A percentile compares a stretch with the other conserved stretches of the same genome.
These are phyloP conservation scores for Alligator mississippiensis DNA, from an alignment of 2,113 vertebrate species.

Conservation along the genomic window DNA sequence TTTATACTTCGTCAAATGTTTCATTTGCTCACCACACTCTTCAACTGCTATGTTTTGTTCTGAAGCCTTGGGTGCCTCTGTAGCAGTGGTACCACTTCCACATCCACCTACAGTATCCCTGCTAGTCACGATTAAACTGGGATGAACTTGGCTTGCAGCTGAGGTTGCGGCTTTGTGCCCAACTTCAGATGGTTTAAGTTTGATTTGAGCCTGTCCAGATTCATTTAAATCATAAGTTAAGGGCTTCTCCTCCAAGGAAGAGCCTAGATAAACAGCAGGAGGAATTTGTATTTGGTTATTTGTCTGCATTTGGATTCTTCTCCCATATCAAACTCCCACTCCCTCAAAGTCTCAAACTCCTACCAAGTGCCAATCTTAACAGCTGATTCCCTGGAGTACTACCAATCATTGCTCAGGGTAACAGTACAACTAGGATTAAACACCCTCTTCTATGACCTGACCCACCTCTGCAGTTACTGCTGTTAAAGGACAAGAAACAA, in stretches of 20 bases:
- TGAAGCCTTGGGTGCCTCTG: conserved; percentile 81
- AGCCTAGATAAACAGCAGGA: conserved; percentile 89
- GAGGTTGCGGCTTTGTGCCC: conserved; percentile 79
- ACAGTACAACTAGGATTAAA: not conserved
- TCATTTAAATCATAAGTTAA: conserved; percentile 88
- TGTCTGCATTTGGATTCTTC: not conserved
- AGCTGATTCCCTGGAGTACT: not conserved
- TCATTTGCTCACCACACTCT: conserved; percentile 90
- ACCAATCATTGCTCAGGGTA: not conserved
- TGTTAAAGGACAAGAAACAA: not conserved
- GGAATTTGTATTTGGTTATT: conserved; percentile 63
- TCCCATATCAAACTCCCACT: not conserved
- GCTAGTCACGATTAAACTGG: conserved; percentile 82
- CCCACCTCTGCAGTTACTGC: not conserved
- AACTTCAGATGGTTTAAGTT: conserved; percentile 83
- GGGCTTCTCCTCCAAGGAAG: conserved; percentile 91
- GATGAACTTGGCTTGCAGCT: conserved; percentile 79
- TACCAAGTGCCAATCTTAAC: not conserved
- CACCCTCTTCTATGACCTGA: not conserved
- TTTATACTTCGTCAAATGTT: conserved; percentile 45
- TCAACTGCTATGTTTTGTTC: conserved; percentile 80
- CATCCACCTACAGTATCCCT: conserved; percentile 80
- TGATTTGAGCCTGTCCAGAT: conserved; percentile 85
- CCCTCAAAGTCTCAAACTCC: not conserved
- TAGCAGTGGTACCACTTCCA: conserved; percentile 80